These are phyloP conservation scores for Chloebia gouldiae DNA, from an alignment of 2,113 vertebrate species.

Conservation along the genomic window DNA sequence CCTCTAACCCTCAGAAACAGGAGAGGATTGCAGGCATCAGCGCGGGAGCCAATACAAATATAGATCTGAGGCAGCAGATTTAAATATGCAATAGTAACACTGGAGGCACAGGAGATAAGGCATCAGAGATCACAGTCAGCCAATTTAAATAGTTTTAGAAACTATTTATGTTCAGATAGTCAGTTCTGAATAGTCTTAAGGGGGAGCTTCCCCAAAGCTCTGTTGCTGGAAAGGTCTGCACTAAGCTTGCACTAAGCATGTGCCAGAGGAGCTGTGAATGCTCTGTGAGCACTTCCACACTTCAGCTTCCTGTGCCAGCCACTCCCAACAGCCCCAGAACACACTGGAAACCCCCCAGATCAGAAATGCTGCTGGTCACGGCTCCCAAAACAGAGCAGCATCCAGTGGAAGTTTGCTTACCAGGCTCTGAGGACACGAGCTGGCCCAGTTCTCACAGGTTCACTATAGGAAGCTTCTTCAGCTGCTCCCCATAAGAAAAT, in stretches of 20 bases:
- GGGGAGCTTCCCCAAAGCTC: neutral
- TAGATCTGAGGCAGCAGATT: neutral
- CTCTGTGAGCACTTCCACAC: neutral
- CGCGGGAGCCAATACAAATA: neutral
- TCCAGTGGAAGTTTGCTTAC: neutral
- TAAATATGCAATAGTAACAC: neutral
- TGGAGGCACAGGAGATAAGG: neutral
- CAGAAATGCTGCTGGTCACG: neutral
- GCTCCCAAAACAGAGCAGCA: neutral
- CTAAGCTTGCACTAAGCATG: rapidly evolving
- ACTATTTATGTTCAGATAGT: neutral
- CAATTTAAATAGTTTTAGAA: neutral
- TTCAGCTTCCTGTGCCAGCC: neutral
- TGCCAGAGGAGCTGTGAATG: neutral
- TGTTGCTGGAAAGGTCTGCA: neutral
- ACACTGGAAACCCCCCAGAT: neutral
- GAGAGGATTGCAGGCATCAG: neutral
- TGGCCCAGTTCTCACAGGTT: neutral
- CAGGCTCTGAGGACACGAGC: neutral
- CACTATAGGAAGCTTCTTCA: neutral
- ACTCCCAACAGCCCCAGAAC: neutral
- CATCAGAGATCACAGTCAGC: neutral
- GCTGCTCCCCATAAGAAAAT: neutral
- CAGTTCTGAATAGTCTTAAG: neutral
- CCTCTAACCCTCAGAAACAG: neutral